Conservation (phyloP, 2,888 invertebrate species). For the Merodon equestris region DNA sequence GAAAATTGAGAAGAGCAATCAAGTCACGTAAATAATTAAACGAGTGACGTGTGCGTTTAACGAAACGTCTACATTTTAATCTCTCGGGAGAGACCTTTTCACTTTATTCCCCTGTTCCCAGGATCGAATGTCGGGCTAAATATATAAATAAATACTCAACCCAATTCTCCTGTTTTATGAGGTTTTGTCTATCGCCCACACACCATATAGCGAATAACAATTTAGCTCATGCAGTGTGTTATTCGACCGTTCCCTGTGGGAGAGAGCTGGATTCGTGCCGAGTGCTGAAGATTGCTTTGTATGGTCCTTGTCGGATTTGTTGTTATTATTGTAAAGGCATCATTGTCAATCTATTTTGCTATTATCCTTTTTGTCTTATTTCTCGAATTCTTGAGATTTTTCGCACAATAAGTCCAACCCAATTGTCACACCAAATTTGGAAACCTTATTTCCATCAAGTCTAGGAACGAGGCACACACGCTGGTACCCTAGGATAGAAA, state of each 20-base stretch:
- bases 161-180: neutral
- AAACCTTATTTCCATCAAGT: conserved; percentile 37
- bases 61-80: conserved; percentile 68
- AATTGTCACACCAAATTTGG: conserved; percentile 64
- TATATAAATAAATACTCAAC: conserved; percentile 1
- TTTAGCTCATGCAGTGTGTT: too few relatives aligned
- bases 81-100: conserved; percentile 67
- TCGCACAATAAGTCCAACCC: conserved; percentile 64
- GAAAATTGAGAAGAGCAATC: conserved; percentile 73
- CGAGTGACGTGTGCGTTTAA: conserved; percentile 78
- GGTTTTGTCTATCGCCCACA: conserved; percentile 4
- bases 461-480: conserved; percentile 22
- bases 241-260: too few relatives aligned
- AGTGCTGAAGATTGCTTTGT: conserved; percentile 54
- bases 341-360: conserved; percentile 65
- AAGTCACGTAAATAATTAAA: conserved; percentile 80
- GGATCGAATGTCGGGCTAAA: conserved; percentile 22
- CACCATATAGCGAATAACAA: too few relatives aligned
- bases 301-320: conserved; percentile 33
- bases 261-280: conserved; percentile 62
- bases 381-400: conserved; percentile 26
- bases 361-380: conserved; percentile 67
- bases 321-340: conserved; percentile 7
- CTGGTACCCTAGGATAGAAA: neutral
- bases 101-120: conserved; percentile 62